Conservation (phyloP, 1,140 invertebrate species). For the Drosophila orosa region DNA sequence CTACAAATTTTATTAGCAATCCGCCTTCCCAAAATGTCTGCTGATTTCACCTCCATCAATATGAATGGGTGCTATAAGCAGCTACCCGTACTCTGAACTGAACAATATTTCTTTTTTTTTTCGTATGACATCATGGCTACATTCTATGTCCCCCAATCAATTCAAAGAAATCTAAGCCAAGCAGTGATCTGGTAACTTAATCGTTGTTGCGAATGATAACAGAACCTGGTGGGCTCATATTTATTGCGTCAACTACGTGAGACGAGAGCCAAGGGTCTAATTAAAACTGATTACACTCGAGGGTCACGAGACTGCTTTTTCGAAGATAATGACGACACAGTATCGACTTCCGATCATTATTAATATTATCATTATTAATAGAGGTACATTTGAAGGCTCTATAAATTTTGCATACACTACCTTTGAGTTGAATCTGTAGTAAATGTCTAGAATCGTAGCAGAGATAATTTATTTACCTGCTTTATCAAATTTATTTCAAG, state of each 20-base stretch:
- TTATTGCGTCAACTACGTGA: conserved; percentile 5
- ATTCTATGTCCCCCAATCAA: conserved; percentile 12
- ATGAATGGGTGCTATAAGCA: conserved; percentile 13
- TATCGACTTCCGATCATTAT: neutral
- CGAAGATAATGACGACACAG: neutral
- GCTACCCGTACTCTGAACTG: neutral
- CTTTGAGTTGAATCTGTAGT: conserved; percentile 30
- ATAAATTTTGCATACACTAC: conserved; percentile 56
- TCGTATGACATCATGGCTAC: conserved; percentile 31
- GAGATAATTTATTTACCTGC: conserved; percentile 22
- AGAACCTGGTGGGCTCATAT: neutral
- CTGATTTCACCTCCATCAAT: neutral
- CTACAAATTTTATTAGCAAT: neutral
- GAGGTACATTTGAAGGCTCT: conserved; percentile 4
- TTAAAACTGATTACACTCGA: conserved; percentile 44
- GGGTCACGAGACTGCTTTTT: conserved; percentile 17
- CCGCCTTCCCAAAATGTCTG: conserved; percentile 2
- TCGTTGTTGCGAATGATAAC: conserved; percentile 35
- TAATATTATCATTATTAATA: no score
- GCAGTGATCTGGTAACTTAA: conserved; percentile 18
- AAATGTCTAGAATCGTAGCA: conserved; percentile 32
- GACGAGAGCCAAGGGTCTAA: conserved; percentile 31
- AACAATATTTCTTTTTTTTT: neutral
- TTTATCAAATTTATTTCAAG: conserved; percentile 39
- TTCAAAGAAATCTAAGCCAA: conserved; percentile 33